Evolutionary conservation across 2,797 vertebrate genomes (phyloP).

Genomic region (Gouania willdenowi): DNA sequence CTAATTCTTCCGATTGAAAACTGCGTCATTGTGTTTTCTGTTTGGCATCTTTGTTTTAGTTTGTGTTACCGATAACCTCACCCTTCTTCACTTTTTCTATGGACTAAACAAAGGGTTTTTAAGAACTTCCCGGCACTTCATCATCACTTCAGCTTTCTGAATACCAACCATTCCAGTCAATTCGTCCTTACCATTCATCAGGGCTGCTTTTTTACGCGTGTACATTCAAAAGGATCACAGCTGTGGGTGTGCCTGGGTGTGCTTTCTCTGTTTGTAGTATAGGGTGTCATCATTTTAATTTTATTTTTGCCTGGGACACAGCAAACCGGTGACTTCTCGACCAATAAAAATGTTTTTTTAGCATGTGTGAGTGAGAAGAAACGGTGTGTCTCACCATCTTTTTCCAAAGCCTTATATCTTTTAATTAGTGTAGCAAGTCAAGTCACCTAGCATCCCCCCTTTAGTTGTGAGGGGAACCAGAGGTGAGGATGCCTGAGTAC

Average conservation of each 20-base stretch:
- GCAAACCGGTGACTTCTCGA: conserved; percentile 20
- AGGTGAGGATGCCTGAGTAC: conserved; percentile 66
- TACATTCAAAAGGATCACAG: conserved; percentile 18
- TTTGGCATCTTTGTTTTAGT: no score
- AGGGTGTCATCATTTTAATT: conserved; percentile 27
- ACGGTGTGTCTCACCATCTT: conserved; percentile 24
- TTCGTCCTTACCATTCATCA: not conserved
- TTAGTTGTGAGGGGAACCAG: conserved; percentile 47
- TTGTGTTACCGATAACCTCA: no score
- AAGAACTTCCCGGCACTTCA: no score
- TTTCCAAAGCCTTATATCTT: conserved; percentile 16
- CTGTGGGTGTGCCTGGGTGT: conserved; percentile 39
- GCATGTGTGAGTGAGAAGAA: conserved; percentile 26
- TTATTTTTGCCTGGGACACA: conserved; percentile 20
- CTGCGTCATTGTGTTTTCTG: no score
- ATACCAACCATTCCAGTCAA: conserved; percentile 10
- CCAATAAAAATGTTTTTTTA: conserved; percentile 13
- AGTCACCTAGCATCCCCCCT: conserved; percentile 29
- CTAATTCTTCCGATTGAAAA: no score
- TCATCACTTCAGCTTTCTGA: not conserved
- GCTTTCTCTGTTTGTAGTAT: no score
- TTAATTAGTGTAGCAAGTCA: conserved; percentile 38
- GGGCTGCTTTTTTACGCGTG: conserved; percentile 6
- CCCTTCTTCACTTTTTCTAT: no score
- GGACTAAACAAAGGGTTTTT: no score